Base-by-base conservation (phyloP, 2,113 vertebrate species). In the Elephantulus edwardii region DNA sequence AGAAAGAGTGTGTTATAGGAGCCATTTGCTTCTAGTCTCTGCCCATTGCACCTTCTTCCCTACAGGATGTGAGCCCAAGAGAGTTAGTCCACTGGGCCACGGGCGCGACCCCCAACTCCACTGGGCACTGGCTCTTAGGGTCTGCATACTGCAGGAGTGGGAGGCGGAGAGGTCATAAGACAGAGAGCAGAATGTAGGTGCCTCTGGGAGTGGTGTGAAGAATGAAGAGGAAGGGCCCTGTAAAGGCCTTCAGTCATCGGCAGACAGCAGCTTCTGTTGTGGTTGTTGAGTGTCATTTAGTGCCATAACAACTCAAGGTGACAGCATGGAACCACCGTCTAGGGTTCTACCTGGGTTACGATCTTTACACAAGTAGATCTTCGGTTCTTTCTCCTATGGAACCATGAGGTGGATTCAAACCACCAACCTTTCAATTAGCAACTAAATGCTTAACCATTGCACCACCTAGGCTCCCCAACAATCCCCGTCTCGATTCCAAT, bases 151-250 rank as follows among this genome's bases (percentile, higher is more conserved):
- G 8, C 20, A 2, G 24, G 71, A 22, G 6, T 38, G 64, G 74
- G 9, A 4, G 28, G 28, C 68, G 28, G 12, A 42, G 22, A 44
- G 40, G 26, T n/a, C n/a, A n/a, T n/a, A 28, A 3, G 48, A 50
- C 30, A 11, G 22, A 54, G 1, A 7, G 2, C 0, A 0, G 75
- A 68, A 38, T 66, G 22, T 38, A 1, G 50, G 68, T 0, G 0
- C 24, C 50, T 19, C n/a, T 50, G 54, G 38, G 76, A 50, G 46
- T 70, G 64, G n/a, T 22, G 10, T 68, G 66, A 68, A 30, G 24
- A 6, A 30, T 42, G 46, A 48, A 40, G 5, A 6, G 42, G 24
- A 26, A 44, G 12, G 48, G 56, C 19, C 22, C n/a, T 8, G 11
- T 0, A 22, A 33, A 46, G 38, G 30, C 33, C 85, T 6, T 0